Base-by-base conservation (phyloP, 1,140 invertebrate species). In the Mya arenaria region DNA sequence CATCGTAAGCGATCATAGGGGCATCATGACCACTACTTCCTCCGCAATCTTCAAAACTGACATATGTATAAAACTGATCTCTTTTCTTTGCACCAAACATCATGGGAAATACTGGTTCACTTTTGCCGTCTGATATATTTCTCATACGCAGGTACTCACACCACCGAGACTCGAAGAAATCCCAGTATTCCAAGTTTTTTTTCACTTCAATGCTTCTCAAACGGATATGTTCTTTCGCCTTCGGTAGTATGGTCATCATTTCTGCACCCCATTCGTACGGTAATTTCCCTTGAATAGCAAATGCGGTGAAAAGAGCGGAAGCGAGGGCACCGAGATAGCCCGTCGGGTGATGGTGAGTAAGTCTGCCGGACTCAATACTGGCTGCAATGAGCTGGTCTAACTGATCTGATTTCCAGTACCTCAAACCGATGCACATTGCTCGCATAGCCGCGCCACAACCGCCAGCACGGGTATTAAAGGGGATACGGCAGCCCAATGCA, bases 371-470 rank as follows among this genome's bases (percentile, higher is more conserved):
- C 79, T 93, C 92, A 4, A 92, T 78, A 65, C 89, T 87, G 17
- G 91, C 89, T 28, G 84, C 86, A 32, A 93, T 89, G 72, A 93
- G 82, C 44, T 92, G 85, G 25, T 88, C 75, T 15, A 92, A 39
- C 10, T 92, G 74, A n/a, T 85, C 83, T 23, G 83, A 65, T 32
- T 55, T 58, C 39, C 89, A 86, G 84, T 90, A 93, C n/a, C 88
- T 58, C n/a, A 93, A 85, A 10, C 92, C 92, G 74, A 93, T 92
- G 78, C 92, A 92, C 89, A 91, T 92, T 10, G 92, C 78, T 80
- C 92, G 89, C 91, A 92, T 92, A 0, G 92, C 92, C 71, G 89
- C 92, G 25, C 91, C 91, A 87, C 91, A 92, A 4, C 91, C 92
- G 69, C 89, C 89, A 52, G 89, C 90, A 32, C 90, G 58, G 15